A percentile compares a stretch with the other conserved stretches of the same genome.
These are phyloP conservation scores for Thymelicus sylvestris DNA, from an alignment of 2,888 invertebrate species.

Conservation along the genomic window DNA sequence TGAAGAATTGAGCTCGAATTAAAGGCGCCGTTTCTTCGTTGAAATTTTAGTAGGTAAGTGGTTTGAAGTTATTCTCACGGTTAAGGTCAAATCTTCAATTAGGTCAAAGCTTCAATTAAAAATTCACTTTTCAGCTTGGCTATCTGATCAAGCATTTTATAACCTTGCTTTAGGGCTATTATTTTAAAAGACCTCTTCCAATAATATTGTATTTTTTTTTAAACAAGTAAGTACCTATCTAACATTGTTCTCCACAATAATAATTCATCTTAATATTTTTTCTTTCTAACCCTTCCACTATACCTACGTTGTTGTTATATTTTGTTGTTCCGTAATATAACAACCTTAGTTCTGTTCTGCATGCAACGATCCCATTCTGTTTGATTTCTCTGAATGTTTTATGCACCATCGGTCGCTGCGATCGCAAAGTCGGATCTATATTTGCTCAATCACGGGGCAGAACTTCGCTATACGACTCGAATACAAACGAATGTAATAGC, in stretches of 20 bases:
- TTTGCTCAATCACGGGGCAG: conserved; percentile 65
- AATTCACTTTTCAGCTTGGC: too few species aligned
- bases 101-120: neutral
- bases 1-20: neutral
- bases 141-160: too few species aligned
- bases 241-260: too few species aligned
- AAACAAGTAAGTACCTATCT: too few species aligned
- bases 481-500: conserved; percentile 60
- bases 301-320: too few species aligned
- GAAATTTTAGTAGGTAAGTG: neutral
- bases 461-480: conserved; percentile 55
- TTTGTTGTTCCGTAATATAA: neutral
- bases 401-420: conserved; percentile 69
- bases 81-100: neutral
- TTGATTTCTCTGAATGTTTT: conserved; percentile 64
- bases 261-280: too few species aligned
- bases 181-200: too few species aligned
- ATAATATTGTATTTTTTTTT: too few species aligned
- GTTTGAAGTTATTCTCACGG: neutral
- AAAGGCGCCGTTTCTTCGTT: neutral
- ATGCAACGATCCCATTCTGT: conserved; percentile 54
- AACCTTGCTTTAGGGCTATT: too few species aligned
- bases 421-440: conserved; percentile 56
- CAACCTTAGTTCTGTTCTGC: conserved; percentile 36
- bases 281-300: too few species aligned